These are phyloP conservation scores for Drosophila trapezifrons DNA, from an alignment of 1,140 invertebrate genomes.

Conservation along the genomic window DNA sequence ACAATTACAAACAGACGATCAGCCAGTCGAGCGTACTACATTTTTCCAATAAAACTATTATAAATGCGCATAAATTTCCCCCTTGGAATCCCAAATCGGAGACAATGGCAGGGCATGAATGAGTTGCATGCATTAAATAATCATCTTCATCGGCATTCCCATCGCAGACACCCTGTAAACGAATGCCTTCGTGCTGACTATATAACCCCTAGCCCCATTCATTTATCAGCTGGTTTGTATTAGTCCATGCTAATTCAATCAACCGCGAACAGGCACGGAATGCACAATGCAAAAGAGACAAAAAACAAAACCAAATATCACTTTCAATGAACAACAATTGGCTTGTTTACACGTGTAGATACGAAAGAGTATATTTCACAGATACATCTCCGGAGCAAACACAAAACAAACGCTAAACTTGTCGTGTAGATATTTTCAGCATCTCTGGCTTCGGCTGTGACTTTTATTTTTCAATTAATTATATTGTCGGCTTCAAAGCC, in stretches of 20 bases:
- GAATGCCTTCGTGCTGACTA: not conserved
- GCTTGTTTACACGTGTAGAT: conserved; percentile 44
- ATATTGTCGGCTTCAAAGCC: conserved; percentile 42
- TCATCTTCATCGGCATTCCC: conserved; percentile 38
- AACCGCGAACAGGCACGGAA: conserved; percentile 28
- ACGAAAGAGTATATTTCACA: conserved; percentile 36
- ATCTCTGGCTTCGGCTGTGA: conserved; percentile 11
- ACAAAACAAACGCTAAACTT: conserved; percentile 13
- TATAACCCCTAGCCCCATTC: conserved; percentile 12
- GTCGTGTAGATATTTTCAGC: conserved; percentile 14
- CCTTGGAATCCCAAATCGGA: conserved; percentile 26
- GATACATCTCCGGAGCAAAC: conserved; percentile 9
- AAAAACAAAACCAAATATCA: conserved; percentile 32
- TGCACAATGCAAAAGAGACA: conserved; percentile 3
- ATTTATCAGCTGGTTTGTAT: conserved; percentile 45
- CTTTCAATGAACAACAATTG: conserved; percentile 54
- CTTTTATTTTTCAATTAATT: conserved; percentile 59
- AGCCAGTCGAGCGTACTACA: conserved; percentile 42
- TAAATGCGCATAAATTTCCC: conserved; percentile 76
- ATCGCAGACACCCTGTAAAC: conserved; percentile 38
- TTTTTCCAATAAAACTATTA: conserved; percentile 76
- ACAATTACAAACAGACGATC: conserved; percentile 59
- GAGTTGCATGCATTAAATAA: conserved; percentile 40
- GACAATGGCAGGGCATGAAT: conserved; percentile 40
- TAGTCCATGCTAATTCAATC: conserved; percentile 48